phyloP scores from a whole-genome alignment of 2,888 invertebrate genomes.

The Nephrotoma flavescens region DNA sequence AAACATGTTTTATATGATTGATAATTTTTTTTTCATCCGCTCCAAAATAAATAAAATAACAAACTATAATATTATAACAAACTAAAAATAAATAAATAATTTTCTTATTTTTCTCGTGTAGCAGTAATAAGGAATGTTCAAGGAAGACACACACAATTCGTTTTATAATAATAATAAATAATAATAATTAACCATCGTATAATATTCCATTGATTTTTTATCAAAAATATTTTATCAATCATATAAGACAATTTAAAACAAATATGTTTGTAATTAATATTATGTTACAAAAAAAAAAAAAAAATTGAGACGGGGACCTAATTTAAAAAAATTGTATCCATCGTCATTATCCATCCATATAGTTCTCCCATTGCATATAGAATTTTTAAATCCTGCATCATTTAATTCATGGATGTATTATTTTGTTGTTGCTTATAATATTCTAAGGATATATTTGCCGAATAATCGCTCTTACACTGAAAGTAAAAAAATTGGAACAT shows the following conservation, averaged over 20 bases:
- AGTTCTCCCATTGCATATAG: background rate
- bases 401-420: background rate
- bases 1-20: background rate
- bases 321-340: background rate
- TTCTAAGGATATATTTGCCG: slow-evolving; percentile 17
- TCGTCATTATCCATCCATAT: background rate
- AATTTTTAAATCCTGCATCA: background rate
- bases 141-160: background rate
- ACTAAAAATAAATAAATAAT: background rate
- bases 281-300: background rate
- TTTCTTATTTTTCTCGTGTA: background rate
- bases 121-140: background rate
- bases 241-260: background rate
- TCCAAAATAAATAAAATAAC: background rate
- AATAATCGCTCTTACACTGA: slow-evolving; percentile 16
- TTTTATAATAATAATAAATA: background rate
- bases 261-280: background rate
- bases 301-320: background rate
- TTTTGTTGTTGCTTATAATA: background rate
- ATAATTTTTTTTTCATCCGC: background rate
- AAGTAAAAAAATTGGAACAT: slow-evolving; percentile 2
- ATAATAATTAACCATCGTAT: background rate
- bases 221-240: background rate
- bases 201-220: background rate
- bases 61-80: background rate